Evolutionary conservation across 2,113 vertebrate genomes (phyloP).

Genomic region (Thamnophis sirtalis): DNA sequence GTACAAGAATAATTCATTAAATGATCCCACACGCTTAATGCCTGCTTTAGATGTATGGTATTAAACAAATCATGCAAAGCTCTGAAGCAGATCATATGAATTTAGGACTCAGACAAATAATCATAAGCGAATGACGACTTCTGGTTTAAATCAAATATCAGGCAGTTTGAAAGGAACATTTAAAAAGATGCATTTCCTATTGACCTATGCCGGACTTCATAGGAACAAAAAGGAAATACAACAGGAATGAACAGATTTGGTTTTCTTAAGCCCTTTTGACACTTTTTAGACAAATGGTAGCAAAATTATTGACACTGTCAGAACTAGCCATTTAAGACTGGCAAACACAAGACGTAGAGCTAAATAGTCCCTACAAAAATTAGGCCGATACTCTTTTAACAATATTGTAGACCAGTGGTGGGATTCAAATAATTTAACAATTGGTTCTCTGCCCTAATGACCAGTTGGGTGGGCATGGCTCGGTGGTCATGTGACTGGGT

Average conservation of each 20-base stretch:
- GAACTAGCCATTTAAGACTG: conserved; percentile 35
- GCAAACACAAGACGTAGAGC: conserved; percentile 28
- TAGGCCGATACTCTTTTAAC: background rate
- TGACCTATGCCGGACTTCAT: conserved; percentile 31
- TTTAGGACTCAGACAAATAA: conserved; percentile 66
- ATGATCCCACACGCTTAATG: background rate
- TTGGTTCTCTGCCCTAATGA: too few relatives aligned
- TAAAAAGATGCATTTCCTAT: conserved; percentile 25
- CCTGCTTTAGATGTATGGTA: conserved; percentile 8
- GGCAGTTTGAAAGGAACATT: conserved; percentile 41
- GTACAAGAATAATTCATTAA: conserved; percentile 31
- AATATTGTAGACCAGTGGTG: background rate
- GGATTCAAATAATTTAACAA: too few relatives aligned
- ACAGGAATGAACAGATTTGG: background rate
- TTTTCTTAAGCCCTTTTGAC: conserved; percentile 15
- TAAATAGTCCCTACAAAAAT: conserved; percentile 8
- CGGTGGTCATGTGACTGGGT: too few relatives aligned
- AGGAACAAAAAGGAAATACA: conserved; percentile 28
- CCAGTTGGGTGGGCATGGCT: too few relatives aligned
- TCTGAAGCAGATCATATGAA: conserved; percentile 57
- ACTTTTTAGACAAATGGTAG: conserved; percentile 17
- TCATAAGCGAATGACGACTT: conserved; percentile 50
- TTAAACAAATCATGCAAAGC: conserved; percentile 68
- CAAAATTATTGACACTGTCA: conserved; percentile 47
- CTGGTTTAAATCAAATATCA: conserved; percentile 43